A percentile compares a stretch with the other conserved stretches of the same genome.
Conservation (phyloP, 2,888 invertebrate species). For the Gastracanthus pulcherrimus region DNA sequence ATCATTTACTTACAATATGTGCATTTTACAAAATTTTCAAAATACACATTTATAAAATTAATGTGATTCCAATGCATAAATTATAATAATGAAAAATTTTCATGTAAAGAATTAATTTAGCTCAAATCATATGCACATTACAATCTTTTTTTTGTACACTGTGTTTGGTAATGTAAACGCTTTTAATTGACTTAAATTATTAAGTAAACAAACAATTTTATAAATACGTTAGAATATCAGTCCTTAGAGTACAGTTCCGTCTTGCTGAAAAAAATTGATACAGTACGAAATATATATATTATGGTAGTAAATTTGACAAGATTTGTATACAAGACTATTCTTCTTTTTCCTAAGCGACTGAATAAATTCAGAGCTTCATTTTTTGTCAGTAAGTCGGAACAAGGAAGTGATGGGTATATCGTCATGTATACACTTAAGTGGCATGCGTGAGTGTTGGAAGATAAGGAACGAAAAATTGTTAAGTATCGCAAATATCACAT, state of each 20-base stretch:
- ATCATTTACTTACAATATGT: background rate
- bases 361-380: conserved; percentile 26
- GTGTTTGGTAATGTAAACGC: conserved; percentile 57
- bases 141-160: conserved; percentile 53
- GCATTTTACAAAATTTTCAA: background rate
- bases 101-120: conserved; percentile 3
- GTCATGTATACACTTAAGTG: conserved; percentile 43
- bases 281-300: conserved; percentile 25
- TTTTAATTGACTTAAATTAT: conserved; percentile 63
- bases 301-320: conserved; percentile 21
- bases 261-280: conserved; percentile 42
- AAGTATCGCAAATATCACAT: conserved; percentile 65
- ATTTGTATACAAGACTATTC: conserved; percentile 7
- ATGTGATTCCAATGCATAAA: background rate
- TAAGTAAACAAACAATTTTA: conserved; percentile 64
- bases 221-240: conserved; percentile 66
- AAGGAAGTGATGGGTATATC: conserved; percentile 36
- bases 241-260: conserved; percentile 58
- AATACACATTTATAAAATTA: conserved; percentile 6
- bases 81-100: conserved; percentile 9
- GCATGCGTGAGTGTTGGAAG: conserved; percentile 37
- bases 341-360: background rate
- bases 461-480: conserved; percentile 52
- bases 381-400: conserved; percentile 46
- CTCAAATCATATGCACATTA: conserved; percentile 34